Percentiles rank a stretch among this genome's conserved stretches.
phyloP scores from a whole-genome alignment of 1,140 invertebrate genomes.

The Bicyclus anynana region DNA sequence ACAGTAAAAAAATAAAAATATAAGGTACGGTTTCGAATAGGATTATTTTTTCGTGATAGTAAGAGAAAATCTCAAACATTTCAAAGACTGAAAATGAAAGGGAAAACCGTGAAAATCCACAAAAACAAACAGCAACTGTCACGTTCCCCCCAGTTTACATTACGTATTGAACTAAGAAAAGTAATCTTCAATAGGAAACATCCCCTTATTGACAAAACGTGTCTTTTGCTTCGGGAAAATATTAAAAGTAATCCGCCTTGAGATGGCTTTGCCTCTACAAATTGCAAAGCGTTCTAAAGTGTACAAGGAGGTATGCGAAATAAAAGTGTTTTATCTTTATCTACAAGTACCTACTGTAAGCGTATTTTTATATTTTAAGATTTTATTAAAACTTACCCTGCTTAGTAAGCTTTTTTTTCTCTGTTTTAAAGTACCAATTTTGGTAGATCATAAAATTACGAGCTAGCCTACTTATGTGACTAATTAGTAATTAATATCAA shows the following conservation, averaged over 20 bases:
- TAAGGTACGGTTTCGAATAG: no score
- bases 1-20: no score
- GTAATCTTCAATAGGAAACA: constrained; percentile 49
- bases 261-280: constrained; percentile 21
- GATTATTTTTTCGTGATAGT: no score
- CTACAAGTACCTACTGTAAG: no score
- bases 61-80: not conserved
- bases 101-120: not conserved
- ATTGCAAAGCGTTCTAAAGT: constrained; percentile 33
- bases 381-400: no score
- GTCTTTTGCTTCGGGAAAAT: constrained; percentile 47
- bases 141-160: constrained; percentile 48
- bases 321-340: not conserved
- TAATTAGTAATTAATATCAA: no score
- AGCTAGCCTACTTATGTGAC: no score
- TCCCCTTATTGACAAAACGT: constrained; percentile 63
- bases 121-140: constrained; percentile 26
- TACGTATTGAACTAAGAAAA: constrained; percentile 51
- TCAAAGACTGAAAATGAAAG: not conserved
- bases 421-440: no score
- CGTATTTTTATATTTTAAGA: no score
- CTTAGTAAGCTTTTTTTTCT: no score
- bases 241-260: constrained; percentile 49
- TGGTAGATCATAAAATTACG: no score
- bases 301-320: constrained; percentile 22